A percentile compares a stretch with the other conserved stretches of the same genome.
Evolutionary conservation across 2,888 invertebrate species (phyloP).

Genomic region (Macrosoma leucophasiata): DNA sequence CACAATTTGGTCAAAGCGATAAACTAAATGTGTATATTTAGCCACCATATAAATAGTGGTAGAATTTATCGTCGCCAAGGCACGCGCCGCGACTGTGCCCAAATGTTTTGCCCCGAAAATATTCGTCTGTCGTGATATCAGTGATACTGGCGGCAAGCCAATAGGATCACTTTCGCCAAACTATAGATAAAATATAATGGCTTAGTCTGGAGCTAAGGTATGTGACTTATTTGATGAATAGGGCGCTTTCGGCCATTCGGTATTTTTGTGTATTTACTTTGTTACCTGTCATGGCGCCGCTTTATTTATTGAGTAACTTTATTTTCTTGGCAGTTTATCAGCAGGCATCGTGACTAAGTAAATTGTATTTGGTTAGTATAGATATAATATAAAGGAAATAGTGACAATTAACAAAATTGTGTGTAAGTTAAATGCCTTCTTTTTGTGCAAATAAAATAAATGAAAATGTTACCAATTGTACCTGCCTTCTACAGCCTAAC

Average conservation of each 20-base stretch:
- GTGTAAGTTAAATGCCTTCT: too few species aligned
- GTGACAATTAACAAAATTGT: too few species aligned
- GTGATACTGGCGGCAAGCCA: slow-evolving; percentile 54
- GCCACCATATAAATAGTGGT: slow-evolving; percentile 47
- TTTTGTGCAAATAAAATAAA: too few species aligned
- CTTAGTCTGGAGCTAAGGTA: slow-evolving; percentile 8
- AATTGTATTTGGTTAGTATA: too few species aligned
- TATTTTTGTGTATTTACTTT: slow-evolving; percentile 1
- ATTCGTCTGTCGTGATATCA: slow-evolving; percentile 60
- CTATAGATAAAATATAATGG: slow-evolving; percentile 50
- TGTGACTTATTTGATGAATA: slow-evolving; percentile 3
- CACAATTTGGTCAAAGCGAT: background rate
- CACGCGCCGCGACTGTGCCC: slow-evolving; percentile 42
- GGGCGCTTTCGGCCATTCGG: slow-evolving; percentile 1
- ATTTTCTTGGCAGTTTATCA: too few species aligned
- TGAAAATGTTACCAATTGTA: too few species aligned
- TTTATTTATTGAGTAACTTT: too few species aligned
- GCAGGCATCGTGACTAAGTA: too few species aligned
- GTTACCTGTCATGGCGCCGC: slow-evolving; percentile 2
- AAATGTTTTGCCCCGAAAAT: slow-evolving; percentile 66
- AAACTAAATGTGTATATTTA: slow-evolving; percentile 8
- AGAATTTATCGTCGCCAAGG: slow-evolving; percentile 47
- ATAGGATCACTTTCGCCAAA: slow-evolving; percentile 66
- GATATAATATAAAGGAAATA: too few species aligned
- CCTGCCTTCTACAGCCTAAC: too few species aligned